Conservation (phyloP, 2,888 invertebrate species). For the Nezara viridula region DNA sequence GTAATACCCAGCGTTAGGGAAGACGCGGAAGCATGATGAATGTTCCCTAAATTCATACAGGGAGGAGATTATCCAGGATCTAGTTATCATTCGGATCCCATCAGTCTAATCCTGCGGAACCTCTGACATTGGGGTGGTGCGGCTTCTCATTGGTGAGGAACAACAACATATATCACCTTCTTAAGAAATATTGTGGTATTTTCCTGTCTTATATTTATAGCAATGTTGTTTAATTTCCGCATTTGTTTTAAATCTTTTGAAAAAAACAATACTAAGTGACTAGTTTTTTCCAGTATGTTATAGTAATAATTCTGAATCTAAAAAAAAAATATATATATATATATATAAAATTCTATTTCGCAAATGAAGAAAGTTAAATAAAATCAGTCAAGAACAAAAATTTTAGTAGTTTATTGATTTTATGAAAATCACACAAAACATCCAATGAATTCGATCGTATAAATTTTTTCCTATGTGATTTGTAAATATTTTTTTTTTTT, state of each 20-base stretch:
- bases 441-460: too few species aligned
- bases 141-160: background rate
- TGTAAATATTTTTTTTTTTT: too few species aligned
- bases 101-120: constrained; percentile 9
- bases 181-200: background rate
- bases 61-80: constrained; percentile 8
- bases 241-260: too few species aligned
- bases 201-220: background rate
- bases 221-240: background rate
- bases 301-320: too few species aligned
- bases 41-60: constrained; percentile 38
- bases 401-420: too few species aligned
- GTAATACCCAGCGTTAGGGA: background rate
- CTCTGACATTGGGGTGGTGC: background rate
- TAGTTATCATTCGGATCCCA: constrained; percentile 33
- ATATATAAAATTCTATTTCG: background rate
- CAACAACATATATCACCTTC: background rate
- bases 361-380: background rate
- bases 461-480: too few species aligned
- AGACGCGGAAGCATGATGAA: constrained; percentile 36
- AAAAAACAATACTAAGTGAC: too few species aligned
- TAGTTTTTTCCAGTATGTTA: too few species aligned
- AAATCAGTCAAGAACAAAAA: too few species aligned
- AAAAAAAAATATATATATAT: too few species aligned
- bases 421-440: too few species aligned